Evolutionary conservation across 2,113 vertebrate species (phyloP).

Genomic region (Stegastes partitus): DNA sequence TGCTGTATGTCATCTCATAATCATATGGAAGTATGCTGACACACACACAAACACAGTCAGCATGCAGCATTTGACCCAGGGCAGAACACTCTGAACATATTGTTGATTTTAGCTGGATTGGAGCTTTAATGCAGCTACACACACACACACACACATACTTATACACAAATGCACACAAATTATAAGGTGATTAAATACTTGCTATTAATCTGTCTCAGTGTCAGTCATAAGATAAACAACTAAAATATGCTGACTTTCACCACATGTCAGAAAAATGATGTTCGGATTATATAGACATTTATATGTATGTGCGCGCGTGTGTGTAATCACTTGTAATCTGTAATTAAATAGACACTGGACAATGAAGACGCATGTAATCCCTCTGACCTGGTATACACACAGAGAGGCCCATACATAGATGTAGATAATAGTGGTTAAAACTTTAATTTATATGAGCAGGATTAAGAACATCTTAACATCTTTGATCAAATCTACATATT

Average conservation of each 20-base stretch:
- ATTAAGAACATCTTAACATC: slow-evolving; percentile 18
- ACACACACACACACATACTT: slow-evolving; percentile 6
- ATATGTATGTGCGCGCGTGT: slow-evolving; percentile 12
- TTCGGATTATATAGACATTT: slow-evolving; percentile 41
- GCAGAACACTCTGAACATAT: background rate
- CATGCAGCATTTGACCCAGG: slow-evolving; percentile 15
- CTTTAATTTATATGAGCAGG: slow-evolving; percentile 1
- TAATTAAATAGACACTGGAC: slow-evolving; percentile 61
- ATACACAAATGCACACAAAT: background rate
- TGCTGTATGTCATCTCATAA: background rate
- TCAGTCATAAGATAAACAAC: slow-evolving; percentile 56
- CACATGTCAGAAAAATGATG: slow-evolving; percentile 39
- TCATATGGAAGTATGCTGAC: background rate
- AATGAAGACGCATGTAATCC: slow-evolving; percentile 51
- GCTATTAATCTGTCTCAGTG: slow-evolving; percentile 54
- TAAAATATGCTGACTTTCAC: slow-evolving; percentile 71
- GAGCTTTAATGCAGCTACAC: background rate
- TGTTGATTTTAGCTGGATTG: slow-evolving; percentile 11
- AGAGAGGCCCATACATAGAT: slow-evolving; percentile 8
- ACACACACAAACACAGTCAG: background rate
- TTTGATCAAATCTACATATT: background rate
- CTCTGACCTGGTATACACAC: slow-evolving; percentile 47
- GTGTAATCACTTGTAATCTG: slow-evolving; percentile 74
- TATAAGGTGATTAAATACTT: slow-evolving; percentile 37
- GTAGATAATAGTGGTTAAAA: background rate